Evolutionary conservation across 2,797 vertebrate species (phyloP).

Genomic region (Paramormyrops hopkinsi): DNA sequence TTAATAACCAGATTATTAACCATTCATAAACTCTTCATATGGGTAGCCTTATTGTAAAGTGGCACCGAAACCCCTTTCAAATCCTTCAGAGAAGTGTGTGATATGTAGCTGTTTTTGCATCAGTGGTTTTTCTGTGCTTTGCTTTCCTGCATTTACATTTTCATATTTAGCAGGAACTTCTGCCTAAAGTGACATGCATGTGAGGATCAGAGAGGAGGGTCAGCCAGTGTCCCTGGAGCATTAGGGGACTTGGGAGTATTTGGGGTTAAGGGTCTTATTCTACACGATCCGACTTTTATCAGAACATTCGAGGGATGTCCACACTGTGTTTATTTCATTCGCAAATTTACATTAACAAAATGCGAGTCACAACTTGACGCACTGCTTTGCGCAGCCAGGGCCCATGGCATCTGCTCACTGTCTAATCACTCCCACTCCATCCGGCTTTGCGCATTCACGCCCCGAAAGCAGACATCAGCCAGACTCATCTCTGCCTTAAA

Average conservation of each 20-base stretch:
- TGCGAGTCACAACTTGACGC: neutral
- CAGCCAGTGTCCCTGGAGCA: neutral
- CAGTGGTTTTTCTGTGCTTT: neutral
- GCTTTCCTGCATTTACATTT: neutral
- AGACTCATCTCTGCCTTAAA: conserved; percentile 34
- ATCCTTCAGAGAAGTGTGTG: neutral
- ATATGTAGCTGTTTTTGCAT: neutral
- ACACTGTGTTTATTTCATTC: neutral
- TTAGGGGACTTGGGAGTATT: neutral
- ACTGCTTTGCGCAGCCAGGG: neutral
- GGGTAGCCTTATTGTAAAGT: neutral
- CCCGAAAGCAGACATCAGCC: conserved; percentile 39
- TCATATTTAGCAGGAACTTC: neutral
- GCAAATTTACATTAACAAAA: neutral
- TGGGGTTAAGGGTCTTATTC: neutral
- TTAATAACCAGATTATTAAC: neutral
- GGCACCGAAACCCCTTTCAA: neutral
- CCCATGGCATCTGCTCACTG: conserved; percentile 37
- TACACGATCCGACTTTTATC: neutral
- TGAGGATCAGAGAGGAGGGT: neutral
- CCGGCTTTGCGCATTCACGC: conserved; percentile 52
- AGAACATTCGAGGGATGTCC: neutral
- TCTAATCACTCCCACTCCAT: conserved; percentile 38
- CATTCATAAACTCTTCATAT: neutral
- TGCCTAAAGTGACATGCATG: neutral